phyloP scores from a whole-genome alignment of 2,113 vertebrate genomes.

The Pyxicephalus adspersus region DNA sequence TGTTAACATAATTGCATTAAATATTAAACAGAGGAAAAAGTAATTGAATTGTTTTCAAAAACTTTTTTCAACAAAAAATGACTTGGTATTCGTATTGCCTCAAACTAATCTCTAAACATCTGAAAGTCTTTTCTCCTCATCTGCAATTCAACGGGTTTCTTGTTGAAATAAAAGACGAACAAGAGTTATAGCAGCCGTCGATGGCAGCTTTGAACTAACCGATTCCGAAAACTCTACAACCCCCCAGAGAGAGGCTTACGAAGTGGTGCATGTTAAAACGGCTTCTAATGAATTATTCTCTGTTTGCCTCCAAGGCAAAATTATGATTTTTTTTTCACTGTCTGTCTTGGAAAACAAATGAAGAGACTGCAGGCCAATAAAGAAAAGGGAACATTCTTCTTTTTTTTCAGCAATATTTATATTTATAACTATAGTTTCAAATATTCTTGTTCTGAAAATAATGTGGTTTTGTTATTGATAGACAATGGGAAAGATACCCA shows the following conservation, averaged over 20 bases:
- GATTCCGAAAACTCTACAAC: slow-evolving; percentile 45
- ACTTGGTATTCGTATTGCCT: slow-evolving; percentile 30
- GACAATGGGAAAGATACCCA: too few relatives aligned
- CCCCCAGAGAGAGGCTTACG: slow-evolving; percentile 34
- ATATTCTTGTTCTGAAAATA: too few relatives aligned
- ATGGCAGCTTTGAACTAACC: slow-evolving; percentile 51
- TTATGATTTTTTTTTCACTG: slow-evolving; percentile 7
- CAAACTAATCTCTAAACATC: slow-evolving; percentile 47
- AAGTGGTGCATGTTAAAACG: background rate
- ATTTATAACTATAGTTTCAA: too few relatives aligned
- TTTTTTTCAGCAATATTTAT: too few relatives aligned
- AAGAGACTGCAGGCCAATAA: background rate
- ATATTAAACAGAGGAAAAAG: slow-evolving; percentile 36
- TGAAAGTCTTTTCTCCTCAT: slow-evolving; percentile 45
- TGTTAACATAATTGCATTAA: slow-evolving; percentile 29
- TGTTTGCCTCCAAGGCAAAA: slow-evolving; percentile 44
- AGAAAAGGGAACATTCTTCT: background rate
- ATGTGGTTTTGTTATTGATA: too few relatives aligned
- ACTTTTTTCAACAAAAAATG: slow-evolving; percentile 18
- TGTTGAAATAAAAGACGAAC: slow-evolving; percentile 51
- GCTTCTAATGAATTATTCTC: slow-evolving; percentile 51
- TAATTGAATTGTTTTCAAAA: slow-evolving; percentile 16
- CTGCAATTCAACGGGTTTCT: slow-evolving; percentile 52
- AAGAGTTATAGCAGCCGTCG: slow-evolving; percentile 10
- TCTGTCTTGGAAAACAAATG: slow-evolving; percentile 19